phyloP scores from a whole-genome alignment of 2,888 invertebrate species.

The Cosmopolites sordidus region DNA sequence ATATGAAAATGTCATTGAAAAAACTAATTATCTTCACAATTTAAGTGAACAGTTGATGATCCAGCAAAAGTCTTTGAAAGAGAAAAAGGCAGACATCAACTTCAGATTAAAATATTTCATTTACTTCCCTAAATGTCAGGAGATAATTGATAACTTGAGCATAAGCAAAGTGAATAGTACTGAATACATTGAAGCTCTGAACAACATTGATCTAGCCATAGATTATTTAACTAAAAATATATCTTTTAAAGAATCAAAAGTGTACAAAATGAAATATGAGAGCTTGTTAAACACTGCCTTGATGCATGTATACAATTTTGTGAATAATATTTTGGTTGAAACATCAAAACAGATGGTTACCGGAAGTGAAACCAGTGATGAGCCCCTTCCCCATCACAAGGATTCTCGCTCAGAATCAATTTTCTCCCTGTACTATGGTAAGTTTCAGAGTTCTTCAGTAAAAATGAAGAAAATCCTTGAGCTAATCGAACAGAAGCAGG shows the following conservation, averaged over 20 bases:
- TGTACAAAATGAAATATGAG: constrained; percentile 78
- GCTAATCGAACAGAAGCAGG: constrained; percentile 74
- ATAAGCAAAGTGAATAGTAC: constrained; percentile 55
- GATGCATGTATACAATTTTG: constrained; percentile 72
- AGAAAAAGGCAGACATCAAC: constrained; percentile 74
- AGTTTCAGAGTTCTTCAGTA: constrained; percentile 89
- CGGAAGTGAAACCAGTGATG: constrained; percentile 8
- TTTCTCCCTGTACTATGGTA: constrained; percentile 86
- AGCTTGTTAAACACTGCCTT: constrained; percentile 80
- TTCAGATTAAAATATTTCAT: constrained; percentile 80
- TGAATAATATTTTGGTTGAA: constrained; percentile 69
- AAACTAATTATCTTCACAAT: constrained; percentile 86
- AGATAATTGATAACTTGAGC: constrained; percentile 36
- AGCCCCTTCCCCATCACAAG: constrained; percentile 1
- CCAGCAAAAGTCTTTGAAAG: constrained; percentile 80
- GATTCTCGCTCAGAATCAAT: constrained; percentile 55
- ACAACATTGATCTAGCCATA: constrained; percentile 82
- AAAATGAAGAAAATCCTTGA: constrained; percentile 77
- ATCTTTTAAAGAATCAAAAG: constrained; percentile 79
- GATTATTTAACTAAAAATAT: constrained; percentile 76
- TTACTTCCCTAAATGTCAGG: constrained; percentile 55
- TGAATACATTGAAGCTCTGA: constrained; percentile 74
- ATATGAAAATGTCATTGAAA: constrained; percentile 82
- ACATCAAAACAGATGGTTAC: constrained; percentile 70
- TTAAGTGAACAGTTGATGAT: constrained; percentile 88